These are phyloP conservation scores for Gasteruption jaculator DNA, from an alignment of 2,888 invertebrate species.

Conservation along the genomic window DNA sequence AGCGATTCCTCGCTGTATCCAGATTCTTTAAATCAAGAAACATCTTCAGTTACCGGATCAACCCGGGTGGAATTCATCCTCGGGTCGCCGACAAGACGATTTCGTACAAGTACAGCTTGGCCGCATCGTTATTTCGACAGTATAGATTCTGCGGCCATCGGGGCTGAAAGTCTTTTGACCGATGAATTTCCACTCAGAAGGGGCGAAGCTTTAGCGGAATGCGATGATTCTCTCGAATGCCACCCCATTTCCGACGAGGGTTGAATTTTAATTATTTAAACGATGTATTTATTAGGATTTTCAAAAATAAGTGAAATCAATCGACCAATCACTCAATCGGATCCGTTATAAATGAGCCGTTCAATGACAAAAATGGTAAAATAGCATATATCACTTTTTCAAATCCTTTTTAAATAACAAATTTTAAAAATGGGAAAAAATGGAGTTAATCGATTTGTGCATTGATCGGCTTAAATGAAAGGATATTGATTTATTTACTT, in stretches of 20 bases:
- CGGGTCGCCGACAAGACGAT: conserved; percentile 45
- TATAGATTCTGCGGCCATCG: conserved; percentile 56
- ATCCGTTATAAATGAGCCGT: too few species aligned
- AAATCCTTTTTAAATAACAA: conserved; percentile 3
- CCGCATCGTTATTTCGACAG: conserved; percentile 61
- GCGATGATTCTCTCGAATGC: conserved; percentile 58
- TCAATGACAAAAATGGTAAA: too few species aligned
- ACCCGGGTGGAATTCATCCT: conserved; percentile 56
- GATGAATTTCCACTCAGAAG: conserved; percentile 51
- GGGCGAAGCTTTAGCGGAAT: conserved; percentile 58
- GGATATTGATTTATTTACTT: too few species aligned
- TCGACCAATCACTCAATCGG: too few species aligned
- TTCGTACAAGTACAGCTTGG: conserved; percentile 51
- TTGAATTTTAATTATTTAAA: conserved; percentile 19
- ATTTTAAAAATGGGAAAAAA: conserved; percentile 2
- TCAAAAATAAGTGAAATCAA: conserved; percentile 18
- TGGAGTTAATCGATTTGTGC: conserved; percentile 15
- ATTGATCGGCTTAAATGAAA: too few species aligned
- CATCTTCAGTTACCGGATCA: conserved; percentile 48
- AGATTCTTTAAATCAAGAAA: conserved; percentile 56
- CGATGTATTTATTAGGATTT: conserved; percentile 18
- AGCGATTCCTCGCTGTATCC: conserved; percentile 49
- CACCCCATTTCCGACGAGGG: conserved; percentile 43
- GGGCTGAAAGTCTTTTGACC: conserved; percentile 45
- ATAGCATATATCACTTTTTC: conserved; percentile 2